Base-by-base conservation (phyloP, 2,113 vertebrate species). In the Bujurquina vittata region DNA sequence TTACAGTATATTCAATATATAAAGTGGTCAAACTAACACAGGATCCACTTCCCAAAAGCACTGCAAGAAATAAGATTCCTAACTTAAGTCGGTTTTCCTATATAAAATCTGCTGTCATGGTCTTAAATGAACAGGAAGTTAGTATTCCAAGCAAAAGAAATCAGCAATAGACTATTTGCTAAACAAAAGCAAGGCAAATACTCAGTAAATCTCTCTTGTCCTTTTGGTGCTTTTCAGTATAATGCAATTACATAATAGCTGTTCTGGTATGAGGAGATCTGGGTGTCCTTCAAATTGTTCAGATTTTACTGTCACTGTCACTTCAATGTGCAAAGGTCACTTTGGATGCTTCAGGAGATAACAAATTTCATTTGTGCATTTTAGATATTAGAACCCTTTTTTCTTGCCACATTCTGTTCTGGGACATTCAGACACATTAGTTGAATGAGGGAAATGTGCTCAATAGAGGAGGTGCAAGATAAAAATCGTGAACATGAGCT, bases 401-500 rank as follows among this genome's bases (percentile, higher is more conserved):
- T 26, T 72, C 5, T 54, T 72, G 26, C 3, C 31, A 37, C 31
- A 46, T 29, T 63, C 20, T 69, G 57, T 77, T 83, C 56, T 0
- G 18, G 75, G 58, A 67, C 23, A 60, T 9, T 77, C 67, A 43
- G 37, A 40, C 55, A 76, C 11, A 59, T 58, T 58, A 26, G 15
- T 58, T 54, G 11, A 63, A 52, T 54, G 26, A 18, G 67, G 10
- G 26, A 43, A 72, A 72, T 75, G 22, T 43, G 35, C 15, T 76
- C 15, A 76, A 29, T 23, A 46, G 33, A 75, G 62, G 37, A 31
- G 22, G 40, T 26, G 60, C 29, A 35, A 46, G 59, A 67, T 40
- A 58, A 49, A 59, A 84, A 81, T 65, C 9, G 10, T 11, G 33
- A 79, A 56, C 69, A 72, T 75, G 67, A 63, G 69, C 54, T 67